A percentile compares a stretch with the other conserved stretches of the same genome.
phyloP scores from a whole-genome alignment of 1,140 invertebrate genomes.

The Spodoptera litura region DNA sequence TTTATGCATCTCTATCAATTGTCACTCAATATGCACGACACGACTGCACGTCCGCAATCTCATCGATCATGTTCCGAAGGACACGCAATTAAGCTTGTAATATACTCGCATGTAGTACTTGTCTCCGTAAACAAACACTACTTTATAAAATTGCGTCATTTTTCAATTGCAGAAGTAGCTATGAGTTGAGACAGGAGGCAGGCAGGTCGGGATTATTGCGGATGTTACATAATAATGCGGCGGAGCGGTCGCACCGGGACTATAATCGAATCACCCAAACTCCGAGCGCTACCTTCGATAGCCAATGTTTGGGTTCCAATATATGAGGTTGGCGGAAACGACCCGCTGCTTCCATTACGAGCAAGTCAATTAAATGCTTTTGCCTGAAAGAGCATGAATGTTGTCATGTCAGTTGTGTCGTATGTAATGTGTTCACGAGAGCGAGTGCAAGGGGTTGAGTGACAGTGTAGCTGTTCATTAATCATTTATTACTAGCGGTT shows the following conservation, averaged over 20 bases:
- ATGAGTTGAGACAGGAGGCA: slow-evolving; percentile 6
- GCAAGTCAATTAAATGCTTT: slow-evolving; percentile 15
- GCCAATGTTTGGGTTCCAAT: background rate
- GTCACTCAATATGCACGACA: slow-evolving; percentile 6
- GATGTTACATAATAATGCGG: slow-evolving; percentile 72
- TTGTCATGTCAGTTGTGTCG: background rate
- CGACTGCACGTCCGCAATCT: background rate
- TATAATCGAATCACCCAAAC: slow-evolving; percentile 58
- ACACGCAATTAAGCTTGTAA: background rate
- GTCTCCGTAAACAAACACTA: background rate
- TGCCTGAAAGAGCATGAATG: background rate
- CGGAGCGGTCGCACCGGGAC: slow-evolving; percentile 43
- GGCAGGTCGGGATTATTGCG: slow-evolving; percentile 49
- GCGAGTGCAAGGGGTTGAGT: too few relatives aligned
- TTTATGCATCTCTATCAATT: background rate
- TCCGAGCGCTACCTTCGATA: slow-evolving; percentile 4
- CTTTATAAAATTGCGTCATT: slow-evolving; percentile 18
- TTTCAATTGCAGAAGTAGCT: slow-evolving; percentile 32
- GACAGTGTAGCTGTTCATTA: too few relatives aligned
- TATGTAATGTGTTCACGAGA: background rate
- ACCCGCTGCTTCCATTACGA: background rate
- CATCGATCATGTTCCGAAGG: slow-evolving; percentile 6
- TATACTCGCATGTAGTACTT: background rate
- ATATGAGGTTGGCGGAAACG: background rate
- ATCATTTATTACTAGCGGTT: too few relatives aligned